Evolutionary conservation across 2,797 vertebrate genomes (phyloP).

Genomic region (Lagorchestes hirsutus): DNA sequence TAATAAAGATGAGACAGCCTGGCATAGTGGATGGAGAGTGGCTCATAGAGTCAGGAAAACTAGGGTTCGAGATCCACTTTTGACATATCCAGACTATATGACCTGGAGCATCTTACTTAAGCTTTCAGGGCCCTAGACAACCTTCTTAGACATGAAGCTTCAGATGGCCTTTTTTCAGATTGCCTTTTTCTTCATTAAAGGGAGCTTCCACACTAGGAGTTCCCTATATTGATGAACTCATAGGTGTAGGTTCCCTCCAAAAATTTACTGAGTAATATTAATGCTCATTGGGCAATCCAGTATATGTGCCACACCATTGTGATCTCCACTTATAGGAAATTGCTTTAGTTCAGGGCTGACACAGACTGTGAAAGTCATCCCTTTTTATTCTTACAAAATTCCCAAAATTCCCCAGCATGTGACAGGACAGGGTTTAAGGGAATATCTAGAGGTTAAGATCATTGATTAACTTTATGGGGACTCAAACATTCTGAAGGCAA

Average conservation of each 20-base stretch:
- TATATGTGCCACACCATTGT: neutral
- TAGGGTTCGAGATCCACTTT: neutral
- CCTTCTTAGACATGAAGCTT: too few species aligned
- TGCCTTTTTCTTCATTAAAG: neutral
- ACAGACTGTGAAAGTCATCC: neutral
- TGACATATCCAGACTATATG: neutral
- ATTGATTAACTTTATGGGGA: too few species aligned
- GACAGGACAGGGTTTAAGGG: neutral
- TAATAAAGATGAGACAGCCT: neutral
- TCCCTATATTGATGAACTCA: neutral
- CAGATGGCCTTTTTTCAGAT: neutral
- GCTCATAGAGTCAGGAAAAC: neutral
- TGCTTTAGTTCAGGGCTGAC: neutral
- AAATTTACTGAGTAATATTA: neutral
- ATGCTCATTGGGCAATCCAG: neutral
- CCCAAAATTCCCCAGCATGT: neutral
- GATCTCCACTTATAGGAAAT: neutral
- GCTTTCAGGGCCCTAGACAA: neutral
- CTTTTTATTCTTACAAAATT: neutral
- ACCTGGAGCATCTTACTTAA: neutral
- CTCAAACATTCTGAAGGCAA: neutral
- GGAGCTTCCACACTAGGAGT: neutral
- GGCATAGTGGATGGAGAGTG: neutral
- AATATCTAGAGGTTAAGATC: accelerated
- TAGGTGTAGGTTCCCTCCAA: neutral